phyloP scores from a whole-genome alignment of 2,113 vertebrate genomes.

The Coptodon rendalli region DNA sequence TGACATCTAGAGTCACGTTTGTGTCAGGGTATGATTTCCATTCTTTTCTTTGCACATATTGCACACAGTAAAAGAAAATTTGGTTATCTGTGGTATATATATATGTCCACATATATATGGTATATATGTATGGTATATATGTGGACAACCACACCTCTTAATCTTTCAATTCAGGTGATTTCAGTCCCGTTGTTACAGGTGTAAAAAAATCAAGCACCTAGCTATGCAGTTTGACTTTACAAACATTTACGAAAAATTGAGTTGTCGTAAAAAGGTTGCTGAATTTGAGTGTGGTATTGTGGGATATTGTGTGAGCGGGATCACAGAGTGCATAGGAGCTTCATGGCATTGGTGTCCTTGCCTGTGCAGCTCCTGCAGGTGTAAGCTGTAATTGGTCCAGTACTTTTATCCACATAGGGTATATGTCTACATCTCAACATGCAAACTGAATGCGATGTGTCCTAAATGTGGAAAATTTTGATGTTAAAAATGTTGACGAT shows the following conservation, averaged over 20 bases:
- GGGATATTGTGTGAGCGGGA: background rate
- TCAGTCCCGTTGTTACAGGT: background rate
- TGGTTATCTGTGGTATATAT: accelerated
- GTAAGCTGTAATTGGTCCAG: background rate
- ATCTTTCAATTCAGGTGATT: background rate
- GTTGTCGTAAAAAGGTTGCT: accelerated
- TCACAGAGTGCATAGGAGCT: background rate
- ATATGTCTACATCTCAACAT: background rate
- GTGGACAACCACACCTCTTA: background rate
- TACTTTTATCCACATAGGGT: background rate
- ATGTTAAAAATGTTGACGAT: background rate
- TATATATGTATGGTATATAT: background rate
- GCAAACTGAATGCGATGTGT: background rate
- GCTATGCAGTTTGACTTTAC: background rate
- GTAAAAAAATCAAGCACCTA: background rate
- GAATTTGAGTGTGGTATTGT: background rate
- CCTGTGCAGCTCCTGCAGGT: background rate
- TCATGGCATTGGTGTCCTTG: background rate
- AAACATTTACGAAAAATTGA: background rate
- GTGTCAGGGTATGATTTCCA: background rate
- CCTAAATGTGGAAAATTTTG: background rate
- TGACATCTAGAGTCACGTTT: background rate
- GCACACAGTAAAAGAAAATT: background rate
- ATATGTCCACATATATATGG: background rate
- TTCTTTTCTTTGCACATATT: background rate